phyloP scores from a whole-genome alignment of 2,113 vertebrate species.

The Ramphastos sulfuratus region DNA sequence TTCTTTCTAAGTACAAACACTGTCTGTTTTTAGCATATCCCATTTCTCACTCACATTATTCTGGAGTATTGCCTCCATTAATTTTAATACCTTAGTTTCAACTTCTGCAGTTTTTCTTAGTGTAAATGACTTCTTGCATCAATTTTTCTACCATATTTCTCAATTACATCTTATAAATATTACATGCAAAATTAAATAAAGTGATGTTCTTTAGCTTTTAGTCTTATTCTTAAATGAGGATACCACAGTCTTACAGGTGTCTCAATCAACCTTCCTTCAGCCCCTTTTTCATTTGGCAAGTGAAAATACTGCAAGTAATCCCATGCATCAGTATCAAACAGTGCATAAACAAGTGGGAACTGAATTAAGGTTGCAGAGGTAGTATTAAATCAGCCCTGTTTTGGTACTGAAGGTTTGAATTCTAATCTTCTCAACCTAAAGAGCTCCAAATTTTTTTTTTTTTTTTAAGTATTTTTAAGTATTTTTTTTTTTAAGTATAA shows the following conservation, averaged over 20 bases:
- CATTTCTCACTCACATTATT: background rate
- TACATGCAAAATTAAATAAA: background rate
- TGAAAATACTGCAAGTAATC: background rate
- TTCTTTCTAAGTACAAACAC: background rate
- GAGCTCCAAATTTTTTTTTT: background rate
- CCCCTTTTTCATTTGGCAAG: background rate
- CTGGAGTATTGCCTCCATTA: background rate
- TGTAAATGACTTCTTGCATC: background rate
- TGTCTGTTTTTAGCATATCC: background rate
- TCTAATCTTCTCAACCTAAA: conserved; percentile 7
- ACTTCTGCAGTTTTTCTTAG: background rate
- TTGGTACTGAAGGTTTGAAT: background rate
- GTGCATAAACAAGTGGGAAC: background rate
- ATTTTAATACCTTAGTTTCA: background rate
- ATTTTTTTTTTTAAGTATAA: too few species aligned
- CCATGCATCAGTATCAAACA: background rate
- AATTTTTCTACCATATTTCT: background rate
- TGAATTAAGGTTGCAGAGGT: background rate
- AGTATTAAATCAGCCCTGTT: conserved; percentile 18
- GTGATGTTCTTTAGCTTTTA: background rate
- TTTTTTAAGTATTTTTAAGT: too few species aligned
- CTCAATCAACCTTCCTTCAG: background rate
- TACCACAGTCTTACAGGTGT: background rate
- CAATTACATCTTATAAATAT: background rate
- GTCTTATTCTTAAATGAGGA: background rate